Evolutionary conservation across 2,113 vertebrate genomes (phyloP).

Genomic region (Mirza zaza): DNA sequence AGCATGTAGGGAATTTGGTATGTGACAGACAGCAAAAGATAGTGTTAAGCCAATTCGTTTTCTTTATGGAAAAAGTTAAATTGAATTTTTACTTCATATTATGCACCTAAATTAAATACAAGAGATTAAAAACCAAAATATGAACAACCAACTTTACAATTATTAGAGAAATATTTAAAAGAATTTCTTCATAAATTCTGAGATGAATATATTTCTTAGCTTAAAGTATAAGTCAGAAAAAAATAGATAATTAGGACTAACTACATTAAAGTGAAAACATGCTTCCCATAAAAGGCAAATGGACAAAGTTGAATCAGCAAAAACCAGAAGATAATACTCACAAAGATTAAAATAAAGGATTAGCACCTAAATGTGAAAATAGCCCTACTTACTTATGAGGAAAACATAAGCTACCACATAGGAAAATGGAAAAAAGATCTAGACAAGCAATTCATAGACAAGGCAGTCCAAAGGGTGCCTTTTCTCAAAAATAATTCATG

Average conservation of each 20-base stretch:
- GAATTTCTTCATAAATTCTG: background rate
- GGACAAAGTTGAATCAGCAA: background rate
- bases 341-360: background rate
- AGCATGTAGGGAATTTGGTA: background rate
- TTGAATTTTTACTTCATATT: background rate
- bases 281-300: background rate
- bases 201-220: background rate
- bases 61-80: background rate
- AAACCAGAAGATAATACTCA: background rate
- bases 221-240: background rate
- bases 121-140: background rate
- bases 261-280: background rate
- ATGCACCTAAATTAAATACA: background rate
- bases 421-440: background rate
- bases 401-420: background rate
- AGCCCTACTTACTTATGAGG: background rate
- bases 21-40: background rate
- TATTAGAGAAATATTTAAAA: background rate
- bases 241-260: background rate
- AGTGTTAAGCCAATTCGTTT: background rate
- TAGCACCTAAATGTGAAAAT: background rate
- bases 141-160: background rate
- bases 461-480: background rate
- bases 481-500: background rate
- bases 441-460: background rate